phyloP scores from a whole-genome alignment of 2,888 invertebrate genomes.

The Drosophila ustulata region DNA sequence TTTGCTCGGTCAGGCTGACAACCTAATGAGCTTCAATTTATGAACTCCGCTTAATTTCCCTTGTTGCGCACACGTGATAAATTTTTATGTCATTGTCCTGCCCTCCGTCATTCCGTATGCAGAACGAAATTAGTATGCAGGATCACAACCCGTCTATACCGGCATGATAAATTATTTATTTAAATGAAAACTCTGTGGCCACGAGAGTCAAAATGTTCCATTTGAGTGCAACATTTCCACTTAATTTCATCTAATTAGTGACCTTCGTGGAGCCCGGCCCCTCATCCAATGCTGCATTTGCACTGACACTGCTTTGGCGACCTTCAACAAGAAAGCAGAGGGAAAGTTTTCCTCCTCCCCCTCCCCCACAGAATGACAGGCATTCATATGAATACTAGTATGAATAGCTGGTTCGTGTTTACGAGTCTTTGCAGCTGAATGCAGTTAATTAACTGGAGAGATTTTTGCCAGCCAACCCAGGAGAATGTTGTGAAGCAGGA shows the following conservation, averaged over 20 bases:
- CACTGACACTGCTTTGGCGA: constrained; percentile 17
- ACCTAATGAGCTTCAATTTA: constrained; percentile 17
- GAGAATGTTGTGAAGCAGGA: not conserved
- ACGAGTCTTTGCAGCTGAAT: constrained; percentile 33
- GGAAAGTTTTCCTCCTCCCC: not conserved
- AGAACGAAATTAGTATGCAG: constrained; percentile 36
- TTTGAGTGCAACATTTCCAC: constrained; percentile 6
- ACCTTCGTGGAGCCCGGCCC: not conserved
- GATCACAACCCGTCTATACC: constrained; percentile 2
- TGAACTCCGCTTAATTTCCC: constrained; percentile 61
- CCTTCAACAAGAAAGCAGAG: constrained; percentile 6
- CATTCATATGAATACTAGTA: constrained; percentile 4
- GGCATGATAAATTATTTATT: constrained; percentile 57
- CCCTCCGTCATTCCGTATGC: constrained; percentile 53
- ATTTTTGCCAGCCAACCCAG: not conserved
- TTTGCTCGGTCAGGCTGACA: constrained; percentile 24
- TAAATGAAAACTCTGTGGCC: constrained; percentile 47
- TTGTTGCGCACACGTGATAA: constrained; percentile 52
- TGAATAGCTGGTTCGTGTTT: constrained; percentile 13
- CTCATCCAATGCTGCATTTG: constrained; percentile 24
- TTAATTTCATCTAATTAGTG: constrained; percentile 30
- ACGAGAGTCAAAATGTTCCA: constrained; percentile 5
- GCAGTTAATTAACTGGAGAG: constrained; percentile 55
- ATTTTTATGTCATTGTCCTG: constrained; percentile 14
- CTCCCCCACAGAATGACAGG: not conserved